Evolutionary conservation across 2,797 vertebrate genomes (phyloP).

Genomic region (Schizopygopsis malacanthus): DNA sequence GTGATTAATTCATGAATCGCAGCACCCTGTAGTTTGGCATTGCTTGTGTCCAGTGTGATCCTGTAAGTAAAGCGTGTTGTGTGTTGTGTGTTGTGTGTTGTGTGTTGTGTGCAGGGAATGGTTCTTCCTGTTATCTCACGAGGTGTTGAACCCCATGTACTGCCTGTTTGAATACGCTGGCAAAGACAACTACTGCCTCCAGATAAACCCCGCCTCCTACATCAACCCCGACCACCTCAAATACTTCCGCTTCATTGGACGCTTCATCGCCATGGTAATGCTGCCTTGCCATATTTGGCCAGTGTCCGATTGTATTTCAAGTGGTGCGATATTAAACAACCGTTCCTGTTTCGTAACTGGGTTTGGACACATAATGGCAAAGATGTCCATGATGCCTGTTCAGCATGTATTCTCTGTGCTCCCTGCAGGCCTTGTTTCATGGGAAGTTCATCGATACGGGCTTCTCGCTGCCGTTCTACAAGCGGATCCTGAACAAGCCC

Average conservation of each 20-base stretch:
- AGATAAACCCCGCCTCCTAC: constrained; percentile 97
- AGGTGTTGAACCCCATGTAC: constrained; percentile 99
- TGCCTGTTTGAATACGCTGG: constrained; percentile 98
- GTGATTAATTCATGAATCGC: no score
- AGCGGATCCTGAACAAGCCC: constrained; percentile 95
- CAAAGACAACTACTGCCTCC: constrained; percentile 98
- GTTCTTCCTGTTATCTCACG: constrained; percentile 98
- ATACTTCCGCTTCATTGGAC: constrained; percentile 97
- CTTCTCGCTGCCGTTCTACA: constrained; percentile 98
- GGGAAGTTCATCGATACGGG: constrained; percentile 98
- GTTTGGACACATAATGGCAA: not conserved
- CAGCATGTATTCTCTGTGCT: not conserved
- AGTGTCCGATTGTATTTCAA: not conserved
- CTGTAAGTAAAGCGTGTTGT: not conserved
- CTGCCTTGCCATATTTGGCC: not conserved
- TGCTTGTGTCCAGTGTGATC: not conserved
- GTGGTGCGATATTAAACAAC: no score
- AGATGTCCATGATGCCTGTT: not conserved
- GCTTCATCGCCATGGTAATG: constrained; percentile 97
- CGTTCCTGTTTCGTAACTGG: no score
- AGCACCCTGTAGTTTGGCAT: no score
- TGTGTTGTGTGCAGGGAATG: constrained; percentile 83
- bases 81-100: no score
- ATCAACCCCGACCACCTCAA: constrained; percentile 99
- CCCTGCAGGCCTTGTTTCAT: constrained; percentile 91